Evolutionary conservation across 1,140 invertebrate species (phyloP).

Genomic region (Phenacoccus solenopsis): DNA sequence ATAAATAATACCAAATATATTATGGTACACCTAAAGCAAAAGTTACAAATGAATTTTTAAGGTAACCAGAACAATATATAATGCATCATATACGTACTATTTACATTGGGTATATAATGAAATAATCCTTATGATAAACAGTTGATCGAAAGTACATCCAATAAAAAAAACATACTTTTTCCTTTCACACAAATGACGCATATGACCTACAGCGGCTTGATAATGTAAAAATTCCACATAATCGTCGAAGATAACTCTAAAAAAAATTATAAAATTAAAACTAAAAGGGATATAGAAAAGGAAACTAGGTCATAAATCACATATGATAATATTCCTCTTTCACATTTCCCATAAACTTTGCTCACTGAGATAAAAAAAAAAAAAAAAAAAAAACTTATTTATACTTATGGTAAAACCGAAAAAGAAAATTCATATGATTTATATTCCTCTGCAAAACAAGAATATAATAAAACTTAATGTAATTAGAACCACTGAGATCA

Average conservation of each 20-base stretch:
- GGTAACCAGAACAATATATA: background rate
- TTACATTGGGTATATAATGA: background rate
- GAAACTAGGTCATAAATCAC: background rate
- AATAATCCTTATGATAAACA: background rate
- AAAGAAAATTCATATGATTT: background rate
- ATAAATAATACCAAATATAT: no score
- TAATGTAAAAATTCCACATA: background rate
- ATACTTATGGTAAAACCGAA: background rate
- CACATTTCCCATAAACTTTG: background rate
- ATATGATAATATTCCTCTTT: background rate
- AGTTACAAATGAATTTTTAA: background rate
- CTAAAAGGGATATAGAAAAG: background rate
- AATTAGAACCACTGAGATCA: background rate
- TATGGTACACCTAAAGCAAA: background rate
- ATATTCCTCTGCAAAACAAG: background rate
- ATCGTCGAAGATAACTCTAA: background rate
- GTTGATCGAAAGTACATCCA: background rate
- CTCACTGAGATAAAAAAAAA: background rate
- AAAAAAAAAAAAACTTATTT: background rate
- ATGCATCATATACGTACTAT: no score
- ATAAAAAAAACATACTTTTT: no score
- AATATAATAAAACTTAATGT: background rate
- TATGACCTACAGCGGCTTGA: background rate
- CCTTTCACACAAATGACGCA: no score
- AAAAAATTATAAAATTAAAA: background rate